Evolutionary conservation across 2,888 invertebrate genomes (phyloP), one percentile per base, ranked within the genome.

Genomic region (Dasypogon diadema): DNA sequence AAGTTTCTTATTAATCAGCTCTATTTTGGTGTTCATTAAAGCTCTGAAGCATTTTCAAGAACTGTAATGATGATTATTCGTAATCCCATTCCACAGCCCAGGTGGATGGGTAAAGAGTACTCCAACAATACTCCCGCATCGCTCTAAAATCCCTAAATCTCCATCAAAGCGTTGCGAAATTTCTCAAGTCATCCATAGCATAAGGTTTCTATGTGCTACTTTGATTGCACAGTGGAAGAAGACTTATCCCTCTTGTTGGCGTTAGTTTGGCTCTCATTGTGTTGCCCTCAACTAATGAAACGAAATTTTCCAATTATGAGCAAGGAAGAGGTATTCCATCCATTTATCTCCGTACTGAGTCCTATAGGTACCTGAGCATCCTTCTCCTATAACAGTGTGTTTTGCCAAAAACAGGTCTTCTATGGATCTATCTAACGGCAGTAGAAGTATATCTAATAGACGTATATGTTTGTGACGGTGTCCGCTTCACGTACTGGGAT

Each of bases 271-370:
- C 21, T 26, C 65, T 70, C 42, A 70, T 70, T 70, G 70, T 70
- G 34, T 70, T 30, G 70, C 70, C 54, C 22, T 18, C 34, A 70
- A 51, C 70, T 54, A 70, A 68, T 68, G 65, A 68, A 68, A 70
- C 21, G 70, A 54, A 70, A 54, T 70, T 70, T 70, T 34, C 54
- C 70, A 70, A 70, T 70, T 70, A 70, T 70, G 70, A 54, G 70
- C 21, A 30, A 30, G 70, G 18, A 70, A 54, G 70, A 65, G 46
- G 24, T 65, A 24, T 24, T 65, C 48, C n/a, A 46, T 18, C n/a
- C 70, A 70, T 54, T 54, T 21, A 54, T 51, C 70, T 21, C 18
- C 24, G 4, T 14, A 54, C 30, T 16, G n/a, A 26, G n/a, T 24
- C 16, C 22, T 34, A n/a, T 2, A 18, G 30, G 30, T 54, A 48